phyloP scores from a whole-genome alignment of 1,140 invertebrate genomes.

The Maniola jurtina region DNA sequence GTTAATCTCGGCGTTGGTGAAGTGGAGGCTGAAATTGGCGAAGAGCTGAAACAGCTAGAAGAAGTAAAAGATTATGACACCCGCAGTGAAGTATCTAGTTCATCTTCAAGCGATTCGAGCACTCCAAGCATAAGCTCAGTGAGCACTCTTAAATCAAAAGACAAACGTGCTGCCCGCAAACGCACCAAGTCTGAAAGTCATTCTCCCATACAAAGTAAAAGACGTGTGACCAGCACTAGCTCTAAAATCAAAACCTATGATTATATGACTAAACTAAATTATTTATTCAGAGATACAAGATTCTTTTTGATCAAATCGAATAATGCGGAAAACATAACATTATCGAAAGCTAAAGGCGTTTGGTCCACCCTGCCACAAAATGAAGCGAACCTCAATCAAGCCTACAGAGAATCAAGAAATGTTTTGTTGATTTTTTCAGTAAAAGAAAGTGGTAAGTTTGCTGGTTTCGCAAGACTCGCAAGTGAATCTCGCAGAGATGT shows the following conservation, averaged over 20 bases:
- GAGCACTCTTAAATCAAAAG: conserved; percentile 78
- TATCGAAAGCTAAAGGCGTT: conserved; percentile 97
- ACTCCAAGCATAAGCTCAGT: conserved; percentile 87
- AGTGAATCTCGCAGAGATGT: conserved; percentile 94
- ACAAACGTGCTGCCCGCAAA: conserved; percentile 75
- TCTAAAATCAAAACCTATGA: conserved; percentile 85
- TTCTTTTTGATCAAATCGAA: conserved; percentile 99
- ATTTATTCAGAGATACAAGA: conserved; percentile 95
- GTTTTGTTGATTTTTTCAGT: conserved; percentile 98
- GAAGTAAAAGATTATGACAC: conserved; percentile 85
- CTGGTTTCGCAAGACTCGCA: conserved; percentile 93
- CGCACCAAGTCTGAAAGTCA: conserved; percentile 77
- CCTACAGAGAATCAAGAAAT: conserved; percentile 94
- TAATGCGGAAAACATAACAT: conserved; percentile 96
- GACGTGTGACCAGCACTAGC: conserved; percentile 67
- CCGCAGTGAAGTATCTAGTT: conserved; percentile 88
- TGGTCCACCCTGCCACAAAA: conserved; percentile 99
- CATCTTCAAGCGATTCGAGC: conserved; percentile 83
- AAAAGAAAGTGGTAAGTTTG: conserved; percentile 97
- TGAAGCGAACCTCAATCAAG: conserved; percentile 97
- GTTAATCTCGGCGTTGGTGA: conserved; percentile 85
- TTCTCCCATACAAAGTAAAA: conserved; percentile 75
- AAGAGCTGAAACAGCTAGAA: conserved; percentile 84
- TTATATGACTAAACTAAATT: conserved; percentile 94
- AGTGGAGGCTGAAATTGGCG: conserved; percentile 85